These are phyloP conservation scores for Brachionus rotundiformis DNA, from an alignment of 1,140 invertebrate species.

Conservation along the genomic window DNA sequence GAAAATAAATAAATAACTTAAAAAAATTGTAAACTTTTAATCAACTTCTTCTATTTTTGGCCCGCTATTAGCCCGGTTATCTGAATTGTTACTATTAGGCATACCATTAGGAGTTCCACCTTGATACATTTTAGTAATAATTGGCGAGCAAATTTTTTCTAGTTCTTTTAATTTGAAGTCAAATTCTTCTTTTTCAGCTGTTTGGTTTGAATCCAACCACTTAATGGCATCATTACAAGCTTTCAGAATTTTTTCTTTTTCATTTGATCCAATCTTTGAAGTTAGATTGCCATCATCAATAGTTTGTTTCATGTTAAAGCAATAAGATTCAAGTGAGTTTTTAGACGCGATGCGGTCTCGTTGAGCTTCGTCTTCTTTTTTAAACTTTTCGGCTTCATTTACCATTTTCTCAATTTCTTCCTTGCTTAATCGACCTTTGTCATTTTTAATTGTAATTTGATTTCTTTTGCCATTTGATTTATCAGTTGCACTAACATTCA, in stretches of 20 bases:
- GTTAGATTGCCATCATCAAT: constrained; percentile 72
- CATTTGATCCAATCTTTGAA: constrained; percentile 74
- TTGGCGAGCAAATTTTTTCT: constrained; percentile 64
- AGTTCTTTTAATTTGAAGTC: constrained; percentile 63
- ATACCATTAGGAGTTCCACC: constrained; percentile 53
- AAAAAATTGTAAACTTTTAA: too few relatives aligned
- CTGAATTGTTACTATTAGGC: not conserved
- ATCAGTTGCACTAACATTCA: constrained; percentile 67
- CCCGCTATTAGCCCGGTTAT: not conserved
- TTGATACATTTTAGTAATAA: constrained; percentile 66
- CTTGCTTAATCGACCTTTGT: constrained; percentile 88
- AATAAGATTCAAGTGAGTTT: constrained; percentile 91
- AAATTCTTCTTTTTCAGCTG: constrained; percentile 66
- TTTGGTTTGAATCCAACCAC: constrained; percentile 90
- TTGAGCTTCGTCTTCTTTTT: constrained; percentile 82
- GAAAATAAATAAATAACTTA: too few relatives aligned
- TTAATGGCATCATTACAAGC: constrained; percentile 89
- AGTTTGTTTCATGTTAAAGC: constrained; percentile 91
- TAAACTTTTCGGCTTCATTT: constrained; percentile 91
- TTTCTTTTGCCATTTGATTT: constrained; percentile 87
- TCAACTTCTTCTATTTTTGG: constrained; percentile 53
- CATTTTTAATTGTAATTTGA: constrained; percentile 96
- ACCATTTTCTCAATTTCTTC: constrained; percentile 97
- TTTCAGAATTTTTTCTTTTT: constrained; percentile 81
- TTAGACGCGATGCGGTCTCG: constrained; percentile 79